phyloP scores from a whole-genome alignment of 2,888 invertebrate species.

The Lydus trimaculatus region DNA sequence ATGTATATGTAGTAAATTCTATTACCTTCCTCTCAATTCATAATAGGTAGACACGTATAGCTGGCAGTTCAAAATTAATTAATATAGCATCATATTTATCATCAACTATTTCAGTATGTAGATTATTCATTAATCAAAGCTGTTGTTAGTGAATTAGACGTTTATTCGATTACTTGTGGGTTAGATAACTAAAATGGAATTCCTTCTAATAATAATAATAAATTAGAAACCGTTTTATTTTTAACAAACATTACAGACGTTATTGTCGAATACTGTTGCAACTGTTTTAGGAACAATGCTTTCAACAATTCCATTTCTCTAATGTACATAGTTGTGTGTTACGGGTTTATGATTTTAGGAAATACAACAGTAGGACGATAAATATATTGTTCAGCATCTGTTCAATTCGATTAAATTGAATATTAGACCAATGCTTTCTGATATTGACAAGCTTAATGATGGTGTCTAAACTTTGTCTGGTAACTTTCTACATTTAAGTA shows the following conservation, averaged over 20 bases:
- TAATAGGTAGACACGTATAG: background rate
- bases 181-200: background rate
- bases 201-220: background rate
- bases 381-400: too few species aligned
- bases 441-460: background rate
- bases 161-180: slow-evolving; percentile 7
- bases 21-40: too few species aligned
- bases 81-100: slow-evolving; percentile 13
- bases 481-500: background rate
- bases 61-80: slow-evolving; percentile 5
- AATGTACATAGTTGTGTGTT: background rate
- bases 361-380: too few species aligned
- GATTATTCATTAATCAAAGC: slow-evolving; percentile 13
- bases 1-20: too few species aligned
- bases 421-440: background rate
- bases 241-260: background rate
- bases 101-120: slow-evolving; percentile 9
- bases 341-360: background rate
- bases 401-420: background rate
- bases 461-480: background rate
- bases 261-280: background rate
- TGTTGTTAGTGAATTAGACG: slow-evolving; percentile 1
- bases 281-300: too few species aligned
- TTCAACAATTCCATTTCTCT: background rate
- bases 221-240: background rate